Evolutionary conservation across 1,140 invertebrate genomes (phyloP), one percentile per base, ranked within the genome.

Genomic region (Panulirus ornatus): DNA sequence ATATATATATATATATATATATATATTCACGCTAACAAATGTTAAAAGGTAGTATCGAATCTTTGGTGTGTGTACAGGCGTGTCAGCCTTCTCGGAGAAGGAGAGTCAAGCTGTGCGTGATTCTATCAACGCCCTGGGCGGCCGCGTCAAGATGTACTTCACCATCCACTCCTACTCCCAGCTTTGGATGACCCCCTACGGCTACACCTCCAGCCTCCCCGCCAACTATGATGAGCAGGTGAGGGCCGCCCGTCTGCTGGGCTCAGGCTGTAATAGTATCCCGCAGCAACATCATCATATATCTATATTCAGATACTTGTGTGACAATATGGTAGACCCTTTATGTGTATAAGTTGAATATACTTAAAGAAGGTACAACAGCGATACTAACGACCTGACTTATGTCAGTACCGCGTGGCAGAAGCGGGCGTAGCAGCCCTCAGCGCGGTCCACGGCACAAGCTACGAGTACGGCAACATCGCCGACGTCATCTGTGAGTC

Each of bases 121-220:
- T 19, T 88, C 92, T 22, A 82, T 94, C 1, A 58, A 85, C 19
- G 83, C 79, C 11, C 78, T 92, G 81, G 38, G 9, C 9, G 91
- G 95, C 22, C n/a, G n/a, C n/a, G 91, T 97, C 0, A 96, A 96
- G 92, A 95, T 96, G 9, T 98, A 97, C 91, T 93, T 98, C 38
- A 97, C 97, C 1, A 95, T 98, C 92, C 98, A 99, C 93, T 97
- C 97, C 71, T 98, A 98, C 93, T 97, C 97, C 0, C 97, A 98
- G 94, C 97, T 97, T 94, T 96, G 97, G 93, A 94, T 98, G 14
- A 96, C 97, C 87, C 97, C 97, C 1, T 98, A 97, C 96, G 97
- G 97, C 44, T 97, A 97, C 93, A 96, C 96, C 79, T 54, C 82
- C 14, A 54, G 81, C 63, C 71, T 86, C n/a, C 88, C 90, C 14